Conservation (phyloP, 2,113 vertebrate species). For the Cyanistes caeruleus region DNA sequence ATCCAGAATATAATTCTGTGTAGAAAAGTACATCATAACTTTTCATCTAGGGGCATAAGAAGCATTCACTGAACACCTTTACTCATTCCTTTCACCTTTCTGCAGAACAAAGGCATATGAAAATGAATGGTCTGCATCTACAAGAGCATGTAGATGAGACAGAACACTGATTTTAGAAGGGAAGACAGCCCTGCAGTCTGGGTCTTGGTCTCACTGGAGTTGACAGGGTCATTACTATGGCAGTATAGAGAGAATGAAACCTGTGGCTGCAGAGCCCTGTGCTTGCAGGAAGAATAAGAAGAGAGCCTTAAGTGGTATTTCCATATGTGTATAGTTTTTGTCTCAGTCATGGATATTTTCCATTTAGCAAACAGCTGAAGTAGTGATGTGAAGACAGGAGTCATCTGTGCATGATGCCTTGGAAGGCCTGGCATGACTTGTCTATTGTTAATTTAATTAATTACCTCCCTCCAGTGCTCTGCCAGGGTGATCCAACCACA, state of each 20-base stretch:
- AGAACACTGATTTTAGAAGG: background rate
- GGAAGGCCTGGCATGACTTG: background rate
- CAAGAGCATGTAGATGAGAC: background rate
- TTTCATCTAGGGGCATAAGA: background rate
- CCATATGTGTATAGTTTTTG: background rate
- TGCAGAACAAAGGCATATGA: background rate
- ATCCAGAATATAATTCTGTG: background rate
- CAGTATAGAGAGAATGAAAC: background rate
- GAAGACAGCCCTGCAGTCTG: background rate
- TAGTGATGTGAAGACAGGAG: background rate
- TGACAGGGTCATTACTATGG: background rate
- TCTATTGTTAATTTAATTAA: background rate
- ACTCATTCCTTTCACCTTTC: background rate
- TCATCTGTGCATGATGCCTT: background rate
- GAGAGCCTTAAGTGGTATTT: background rate
- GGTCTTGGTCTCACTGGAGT: background rate
- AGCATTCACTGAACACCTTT: background rate
- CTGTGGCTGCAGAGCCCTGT: background rate
- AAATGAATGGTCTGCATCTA: background rate
- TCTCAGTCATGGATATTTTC: background rate
- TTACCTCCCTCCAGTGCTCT: background rate
- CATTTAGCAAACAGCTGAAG: background rate
- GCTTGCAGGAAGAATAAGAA: background rate
- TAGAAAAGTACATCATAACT: background rate
- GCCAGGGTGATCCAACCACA: background rate